phyloP scores from a whole-genome alignment of 2,888 invertebrate genomes.

The Hyles lineata region DNA sequence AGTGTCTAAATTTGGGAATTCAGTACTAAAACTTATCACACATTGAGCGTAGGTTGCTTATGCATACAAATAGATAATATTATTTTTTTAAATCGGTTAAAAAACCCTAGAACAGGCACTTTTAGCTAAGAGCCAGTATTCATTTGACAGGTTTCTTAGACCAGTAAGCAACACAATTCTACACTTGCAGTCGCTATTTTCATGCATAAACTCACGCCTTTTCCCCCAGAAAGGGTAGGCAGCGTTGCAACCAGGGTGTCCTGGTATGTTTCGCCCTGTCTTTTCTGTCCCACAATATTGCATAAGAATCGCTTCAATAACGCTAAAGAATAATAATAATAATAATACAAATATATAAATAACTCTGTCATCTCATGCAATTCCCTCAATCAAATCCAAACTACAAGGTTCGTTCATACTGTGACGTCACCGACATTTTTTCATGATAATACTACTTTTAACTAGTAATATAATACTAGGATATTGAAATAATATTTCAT shows the following conservation, averaged over 20 bases:
- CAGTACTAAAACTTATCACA: neutral
- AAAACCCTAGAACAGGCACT: too few species aligned
- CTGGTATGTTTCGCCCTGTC: too few species aligned
- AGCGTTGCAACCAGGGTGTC: too few species aligned
- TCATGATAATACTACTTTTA: neutral
- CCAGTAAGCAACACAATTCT: too few species aligned
- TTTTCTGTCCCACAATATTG: neutral
- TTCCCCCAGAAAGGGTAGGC: too few species aligned
- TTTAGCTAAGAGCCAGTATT: too few species aligned
- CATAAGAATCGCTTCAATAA: slow-evolving; percentile 2
- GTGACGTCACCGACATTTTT: neutral
- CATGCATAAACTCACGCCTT: too few species aligned
- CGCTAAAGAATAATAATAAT: neutral
- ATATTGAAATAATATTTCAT: neutral
- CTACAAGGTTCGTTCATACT: slow-evolving; percentile 21
- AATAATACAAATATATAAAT: neutral
- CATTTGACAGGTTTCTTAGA: too few species aligned
- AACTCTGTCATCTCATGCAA: slow-evolving; percentile 14
- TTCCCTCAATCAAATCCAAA: slow-evolving; percentile 16
- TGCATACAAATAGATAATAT: too few species aligned
- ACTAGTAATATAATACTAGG: neutral
- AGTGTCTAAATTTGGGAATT: neutral
- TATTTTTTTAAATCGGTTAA: too few species aligned
- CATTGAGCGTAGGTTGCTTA: neutral
- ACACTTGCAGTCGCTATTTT: too few species aligned